A percentile compares a stretch with the other conserved stretches of the same genome.
Conservation (phyloP, 1,140 invertebrate genomes). For the Macrobrachium rosenbergii region DNA sequence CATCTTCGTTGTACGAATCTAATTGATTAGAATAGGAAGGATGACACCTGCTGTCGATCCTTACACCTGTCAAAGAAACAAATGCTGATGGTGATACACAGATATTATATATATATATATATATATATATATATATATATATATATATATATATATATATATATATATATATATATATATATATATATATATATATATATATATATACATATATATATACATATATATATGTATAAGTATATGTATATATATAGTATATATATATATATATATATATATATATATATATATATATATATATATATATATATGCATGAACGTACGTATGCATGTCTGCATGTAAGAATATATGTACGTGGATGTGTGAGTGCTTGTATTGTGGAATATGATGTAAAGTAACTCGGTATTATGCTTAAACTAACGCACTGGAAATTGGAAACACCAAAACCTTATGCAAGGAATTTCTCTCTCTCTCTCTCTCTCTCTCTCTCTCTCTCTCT, state of each 20-base stretch:
- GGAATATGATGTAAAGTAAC: no score
- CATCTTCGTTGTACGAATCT: no score
- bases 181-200: conserved; percentile 9
- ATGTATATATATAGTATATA: conserved; percentile 24
- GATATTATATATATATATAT: conserved; percentile 2
- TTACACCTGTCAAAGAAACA: background rate
- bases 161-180: conserved; percentile 27
- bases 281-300: conserved; percentile 26
- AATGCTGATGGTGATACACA: background rate
- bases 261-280: conserved; percentile 5
- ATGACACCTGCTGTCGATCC: no score
- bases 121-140: conserved; percentile 27
- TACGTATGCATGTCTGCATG: background rate
- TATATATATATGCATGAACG: conserved; percentile 6
- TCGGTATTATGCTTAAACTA: no score
- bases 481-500: no score
- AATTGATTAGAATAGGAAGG: no score
- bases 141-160: conserved; percentile 9
- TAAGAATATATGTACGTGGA: conserved; percentile 1
- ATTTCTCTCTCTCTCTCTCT: no score
- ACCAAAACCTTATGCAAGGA: no score
- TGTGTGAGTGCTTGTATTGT: background rate
- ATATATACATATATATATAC: conserved; percentile 23
- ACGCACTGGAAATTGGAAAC: no score
- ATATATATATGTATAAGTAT: conserved; percentile 1